phyloP scores from a whole-genome alignment of 2,797 vertebrate species.

The Capromys pilorides region DNA sequence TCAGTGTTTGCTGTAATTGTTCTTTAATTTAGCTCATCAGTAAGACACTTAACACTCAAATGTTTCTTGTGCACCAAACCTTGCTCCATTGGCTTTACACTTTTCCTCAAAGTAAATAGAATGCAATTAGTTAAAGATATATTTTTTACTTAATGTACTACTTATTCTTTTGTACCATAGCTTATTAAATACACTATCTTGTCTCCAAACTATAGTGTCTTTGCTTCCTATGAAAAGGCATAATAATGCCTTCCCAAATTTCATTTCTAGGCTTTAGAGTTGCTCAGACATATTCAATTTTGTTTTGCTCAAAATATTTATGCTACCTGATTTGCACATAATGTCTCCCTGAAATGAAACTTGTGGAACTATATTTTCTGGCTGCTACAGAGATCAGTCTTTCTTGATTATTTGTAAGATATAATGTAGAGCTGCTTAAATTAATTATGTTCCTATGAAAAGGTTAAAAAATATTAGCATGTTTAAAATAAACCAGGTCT shows the following conservation, averaged over 20 bases:
- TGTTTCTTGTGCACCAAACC: not conserved
- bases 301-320: not conserved
- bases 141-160: not conserved
- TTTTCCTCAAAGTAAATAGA: slow-evolving; percentile 41
- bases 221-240: not conserved
- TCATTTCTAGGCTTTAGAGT: slow-evolving; percentile 12
- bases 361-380: slow-evolving; percentile 17
- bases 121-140: not conserved
- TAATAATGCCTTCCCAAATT: not conserved
- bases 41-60: not conserved
- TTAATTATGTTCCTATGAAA: slow-evolving; percentile 64
- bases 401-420: slow-evolving; percentile 51
- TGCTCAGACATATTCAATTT: not conserved
- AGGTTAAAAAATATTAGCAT: slow-evolving; percentile 65
- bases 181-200: not conserved
- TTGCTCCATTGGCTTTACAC: not conserved
- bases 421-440: slow-evolving; percentile 41
- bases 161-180: not conserved
- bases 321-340: not conserved
- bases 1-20: not conserved
- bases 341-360: not conserved
- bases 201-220: slow-evolving; percentile 24
- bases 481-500: slow-evolving; percentile 69
- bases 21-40: not conserved
- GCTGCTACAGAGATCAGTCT: not conserved